phyloP scores from a whole-genome alignment of 1,140 invertebrate species.

The Ditylenchus dipsaci region DNA sequence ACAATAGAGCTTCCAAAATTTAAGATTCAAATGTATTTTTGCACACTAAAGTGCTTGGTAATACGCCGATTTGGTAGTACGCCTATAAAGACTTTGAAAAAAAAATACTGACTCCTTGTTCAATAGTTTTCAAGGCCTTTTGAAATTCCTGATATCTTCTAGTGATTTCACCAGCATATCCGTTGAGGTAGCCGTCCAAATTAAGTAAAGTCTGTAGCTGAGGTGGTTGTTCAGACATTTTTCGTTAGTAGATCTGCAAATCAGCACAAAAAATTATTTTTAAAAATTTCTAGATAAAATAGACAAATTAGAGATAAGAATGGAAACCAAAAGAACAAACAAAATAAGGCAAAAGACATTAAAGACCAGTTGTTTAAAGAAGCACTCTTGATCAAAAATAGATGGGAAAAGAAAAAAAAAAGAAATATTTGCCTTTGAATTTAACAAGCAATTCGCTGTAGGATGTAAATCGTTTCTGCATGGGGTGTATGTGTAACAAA shows the following conservation, averaged over 20 bases:
- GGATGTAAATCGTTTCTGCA: too few species aligned
- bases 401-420: too few species aligned
- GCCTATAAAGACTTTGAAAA: too few species aligned
- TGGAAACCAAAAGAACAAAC: not conserved
- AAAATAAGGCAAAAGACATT: not conserved
- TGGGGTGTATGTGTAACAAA: too few species aligned
- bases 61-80: not conserved
- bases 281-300: too few species aligned
- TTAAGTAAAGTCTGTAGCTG: conserved; percentile 45
- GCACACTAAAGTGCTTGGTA: not conserved
- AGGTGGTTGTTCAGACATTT: conserved; percentile 36
- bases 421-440: too few species aligned
- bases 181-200: conserved; percentile 49
- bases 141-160: conserved; percentile 52
- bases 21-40: not conserved
- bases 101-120: conserved; percentile 23
- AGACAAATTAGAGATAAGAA: not conserved
- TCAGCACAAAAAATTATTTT: not conserved
- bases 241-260: not conserved
- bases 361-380: not conserved
- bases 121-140: conserved; percentile 42
- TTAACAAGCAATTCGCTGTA: too few species aligned
- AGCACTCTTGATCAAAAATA: too few species aligned
- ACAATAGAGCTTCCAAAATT: too few species aligned
- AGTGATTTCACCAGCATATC: conserved; percentile 43